phyloP scores from a whole-genome alignment of 2,113 vertebrate species.

The Crotalus tigris region DNA sequence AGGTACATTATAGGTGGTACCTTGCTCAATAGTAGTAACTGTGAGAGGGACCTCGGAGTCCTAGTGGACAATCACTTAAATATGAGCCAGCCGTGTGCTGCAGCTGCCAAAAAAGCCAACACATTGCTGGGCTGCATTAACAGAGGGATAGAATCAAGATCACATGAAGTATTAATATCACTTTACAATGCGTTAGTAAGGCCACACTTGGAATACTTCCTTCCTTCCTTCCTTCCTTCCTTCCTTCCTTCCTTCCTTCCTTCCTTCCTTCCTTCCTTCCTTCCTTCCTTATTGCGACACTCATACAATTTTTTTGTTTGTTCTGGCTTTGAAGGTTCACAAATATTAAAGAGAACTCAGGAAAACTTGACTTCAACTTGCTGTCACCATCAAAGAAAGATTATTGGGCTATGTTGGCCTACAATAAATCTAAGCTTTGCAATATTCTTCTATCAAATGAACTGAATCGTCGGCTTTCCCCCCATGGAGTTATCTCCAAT shows the following conservation, averaged over 20 bases:
- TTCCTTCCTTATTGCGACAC: background rate
- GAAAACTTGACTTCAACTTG: constrained; percentile 82
- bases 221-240: accelerated
- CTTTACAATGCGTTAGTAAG: too few relatives aligned
- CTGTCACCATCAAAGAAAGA: constrained; percentile 85
- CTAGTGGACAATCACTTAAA: too few relatives aligned
- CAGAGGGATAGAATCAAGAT: too few relatives aligned
- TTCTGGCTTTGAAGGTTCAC: constrained; percentile 78
- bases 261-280: accelerated
- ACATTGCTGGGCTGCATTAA: too few relatives aligned
- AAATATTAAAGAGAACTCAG: constrained; percentile 82
- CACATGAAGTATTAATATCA: too few relatives aligned
- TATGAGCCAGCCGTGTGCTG: too few relatives aligned
- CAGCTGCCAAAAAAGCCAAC: too few relatives aligned
- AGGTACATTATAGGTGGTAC: too few relatives aligned
- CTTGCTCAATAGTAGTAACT: too few relatives aligned
- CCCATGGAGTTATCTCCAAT: constrained; percentile 84
- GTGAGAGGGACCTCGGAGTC: too few relatives aligned
- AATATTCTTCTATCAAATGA: constrained; percentile 91
- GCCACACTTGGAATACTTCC: too few relatives aligned
- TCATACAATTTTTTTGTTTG: constrained; percentile 24
- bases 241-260: too few relatives aligned
- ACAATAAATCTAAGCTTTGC: constrained; percentile 95
- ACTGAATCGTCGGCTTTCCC: constrained; percentile 88
- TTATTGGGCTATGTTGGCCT: constrained; percentile 96